phyloP scores from a whole-genome alignment of 1,140 invertebrate species.

The Drosophila repletoides region DNA sequence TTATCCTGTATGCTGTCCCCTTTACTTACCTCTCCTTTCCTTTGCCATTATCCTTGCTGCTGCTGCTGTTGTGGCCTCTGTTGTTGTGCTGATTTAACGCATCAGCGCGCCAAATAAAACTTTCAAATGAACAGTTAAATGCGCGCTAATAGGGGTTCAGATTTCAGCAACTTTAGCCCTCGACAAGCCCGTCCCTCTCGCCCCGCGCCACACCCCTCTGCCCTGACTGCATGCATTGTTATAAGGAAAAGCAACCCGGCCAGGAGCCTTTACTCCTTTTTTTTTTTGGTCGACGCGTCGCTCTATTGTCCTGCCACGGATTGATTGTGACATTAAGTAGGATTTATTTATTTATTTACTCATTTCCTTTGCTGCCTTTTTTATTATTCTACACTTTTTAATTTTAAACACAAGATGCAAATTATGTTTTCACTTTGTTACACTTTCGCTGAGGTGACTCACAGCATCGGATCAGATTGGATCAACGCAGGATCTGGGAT shows the following conservation, averaged over 20 bases:
- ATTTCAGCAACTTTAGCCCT: conserved; percentile 66
- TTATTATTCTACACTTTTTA: conserved; percentile 23
- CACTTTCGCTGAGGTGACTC: conserved; percentile 38
- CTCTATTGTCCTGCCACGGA: conserved; percentile 45
- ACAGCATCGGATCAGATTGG: neutral
- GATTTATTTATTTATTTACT: conserved; percentile 82
- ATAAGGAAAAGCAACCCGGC: conserved; percentile 27
- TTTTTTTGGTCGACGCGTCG: conserved; percentile 10
- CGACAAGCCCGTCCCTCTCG: neutral
- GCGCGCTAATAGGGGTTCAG: conserved; percentile 82
- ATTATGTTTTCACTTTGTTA: conserved; percentile 68
- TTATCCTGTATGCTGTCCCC: conserved; percentile 29
- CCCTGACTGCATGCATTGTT: conserved; percentile 18
- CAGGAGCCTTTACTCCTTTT: conserved; percentile 34
- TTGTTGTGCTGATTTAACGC: conserved; percentile 76
- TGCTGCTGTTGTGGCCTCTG: conserved; percentile 14
- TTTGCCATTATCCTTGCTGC: neutral
- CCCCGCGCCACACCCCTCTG: neutral
- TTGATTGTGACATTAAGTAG: conserved; percentile 82
- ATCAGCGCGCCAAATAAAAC: conserved; percentile 78
- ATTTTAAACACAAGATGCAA: conserved; percentile 69
- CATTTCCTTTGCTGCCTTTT: conserved; percentile 40
- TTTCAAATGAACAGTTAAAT: conserved; percentile 82
- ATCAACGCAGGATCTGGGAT: conserved; percentile 4
- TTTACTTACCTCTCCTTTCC: neutral